A percentile compares a stretch with the other conserved stretches of the same genome.
Evolutionary conservation across 2,113 vertebrate genomes (phyloP).

Genomic region (Pseudorectes ferrugineus): DNA sequence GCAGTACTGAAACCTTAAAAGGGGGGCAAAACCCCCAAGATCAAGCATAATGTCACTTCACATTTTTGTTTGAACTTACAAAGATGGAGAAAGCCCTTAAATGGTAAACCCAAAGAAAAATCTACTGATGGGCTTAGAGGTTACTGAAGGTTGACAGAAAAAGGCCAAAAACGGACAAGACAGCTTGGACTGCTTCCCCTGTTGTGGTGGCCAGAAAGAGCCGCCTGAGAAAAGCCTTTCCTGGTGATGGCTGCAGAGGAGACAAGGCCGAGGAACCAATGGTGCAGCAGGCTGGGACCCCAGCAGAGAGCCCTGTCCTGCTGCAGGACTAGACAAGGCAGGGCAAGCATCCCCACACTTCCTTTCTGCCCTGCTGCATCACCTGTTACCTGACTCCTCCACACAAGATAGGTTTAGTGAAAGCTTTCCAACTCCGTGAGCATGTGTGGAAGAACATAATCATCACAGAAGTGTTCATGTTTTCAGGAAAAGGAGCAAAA

Average conservation of each 20-base stretch:
- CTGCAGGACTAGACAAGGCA: background rate
- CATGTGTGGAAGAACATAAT: background rate
- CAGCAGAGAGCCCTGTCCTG: background rate
- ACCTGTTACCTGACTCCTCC: background rate
- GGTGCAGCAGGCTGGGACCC: background rate
- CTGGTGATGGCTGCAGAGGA: background rate
- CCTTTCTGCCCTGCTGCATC: background rate
- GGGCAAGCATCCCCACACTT: fast-evolving
- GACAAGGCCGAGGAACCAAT: background rate
- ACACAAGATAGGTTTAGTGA: background rate
- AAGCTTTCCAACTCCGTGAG: background rate
- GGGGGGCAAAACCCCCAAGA: background rate
- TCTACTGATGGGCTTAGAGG: background rate
- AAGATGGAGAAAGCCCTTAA: conserved; percentile 54
- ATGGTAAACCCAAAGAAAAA: conserved; percentile 29
- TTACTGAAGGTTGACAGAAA: background rate
- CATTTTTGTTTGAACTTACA: conserved; percentile 28
- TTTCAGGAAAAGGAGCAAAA: background rate
- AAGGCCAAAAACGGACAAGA: background rate
- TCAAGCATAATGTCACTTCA: conserved; percentile 28
- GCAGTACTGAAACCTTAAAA: background rate
- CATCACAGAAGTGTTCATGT: background rate
- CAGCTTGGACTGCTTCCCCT: background rate
- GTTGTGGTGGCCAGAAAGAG: background rate
- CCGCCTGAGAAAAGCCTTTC: background rate